phyloP scores from a whole-genome alignment of 2,113 vertebrate genomes.

The Cygnus buccinator region DNA sequence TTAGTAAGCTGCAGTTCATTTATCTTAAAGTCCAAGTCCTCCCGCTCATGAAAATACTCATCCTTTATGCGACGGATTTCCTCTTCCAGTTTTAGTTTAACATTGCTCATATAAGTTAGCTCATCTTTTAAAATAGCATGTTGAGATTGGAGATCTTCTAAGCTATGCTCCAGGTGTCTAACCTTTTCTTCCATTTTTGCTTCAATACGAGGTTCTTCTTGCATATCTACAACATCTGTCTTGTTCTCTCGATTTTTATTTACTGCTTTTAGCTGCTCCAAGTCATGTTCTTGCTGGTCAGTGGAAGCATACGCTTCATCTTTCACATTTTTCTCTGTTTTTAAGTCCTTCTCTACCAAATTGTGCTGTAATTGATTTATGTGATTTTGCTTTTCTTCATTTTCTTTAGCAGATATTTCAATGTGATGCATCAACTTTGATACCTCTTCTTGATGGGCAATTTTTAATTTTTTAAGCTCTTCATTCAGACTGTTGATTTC shows the following conservation, averaged over 20 bases:
- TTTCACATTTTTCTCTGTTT: constrained; percentile 79
- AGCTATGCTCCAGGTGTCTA: constrained; percentile 72
- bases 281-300: constrained; percentile 76
- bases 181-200: constrained; percentile 69
- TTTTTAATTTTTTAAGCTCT: constrained; percentile 78
- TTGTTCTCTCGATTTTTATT: constrained; percentile 44
- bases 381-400: constrained; percentile 80
- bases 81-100: constrained; percentile 89
- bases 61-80: constrained; percentile 85
- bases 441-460: constrained; percentile 84
- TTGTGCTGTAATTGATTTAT: constrained; percentile 80
- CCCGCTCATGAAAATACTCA: constrained; percentile 90
- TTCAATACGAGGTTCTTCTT: constrained; percentile 37
- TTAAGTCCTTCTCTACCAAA: constrained; percentile 77
- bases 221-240: not conserved
- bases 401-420: constrained; percentile 75
- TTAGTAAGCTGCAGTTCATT: constrained; percentile 90
- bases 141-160: constrained; percentile 88
- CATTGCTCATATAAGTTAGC: constrained; percentile 89
- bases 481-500: constrained; percentile 83
- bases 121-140: constrained; percentile 92
- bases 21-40: constrained; percentile 97
- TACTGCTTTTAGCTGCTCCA: constrained; percentile 51
- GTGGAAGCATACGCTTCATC: constrained; percentile 67
- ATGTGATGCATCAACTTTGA: constrained; percentile 79